phyloP scores from a whole-genome alignment of 2,888 invertebrate species.

The Drosophila formosana region DNA sequence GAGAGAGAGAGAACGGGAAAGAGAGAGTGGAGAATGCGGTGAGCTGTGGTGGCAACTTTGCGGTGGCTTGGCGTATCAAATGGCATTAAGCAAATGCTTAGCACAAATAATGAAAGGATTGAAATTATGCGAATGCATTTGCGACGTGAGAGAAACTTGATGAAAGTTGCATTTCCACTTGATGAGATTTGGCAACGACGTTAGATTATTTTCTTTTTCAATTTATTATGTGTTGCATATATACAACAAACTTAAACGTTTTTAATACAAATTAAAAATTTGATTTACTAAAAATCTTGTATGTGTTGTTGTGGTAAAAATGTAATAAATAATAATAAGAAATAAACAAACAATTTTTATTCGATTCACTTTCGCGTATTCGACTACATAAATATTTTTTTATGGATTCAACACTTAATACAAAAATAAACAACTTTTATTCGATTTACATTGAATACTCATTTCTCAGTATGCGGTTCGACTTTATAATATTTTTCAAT shows the following conservation, averaged over 20 bases:
- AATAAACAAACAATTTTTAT: too few species aligned
- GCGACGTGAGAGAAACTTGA: conserved; percentile 2
- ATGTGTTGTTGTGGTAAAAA: too few species aligned
- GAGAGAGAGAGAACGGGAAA: not conserved
- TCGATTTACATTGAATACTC: not conserved
- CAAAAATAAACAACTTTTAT: not conserved
- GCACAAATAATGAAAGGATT: conserved; percentile 39
- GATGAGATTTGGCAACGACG: conserved; percentile 6
- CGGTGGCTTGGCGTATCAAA: conserved; percentile 18
- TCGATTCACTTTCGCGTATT: too few species aligned
- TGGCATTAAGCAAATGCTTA: conserved; percentile 43
- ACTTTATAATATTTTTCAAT: too few species aligned
- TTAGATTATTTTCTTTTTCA: not conserved
- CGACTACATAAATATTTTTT: too few species aligned
- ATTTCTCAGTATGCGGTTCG: too few species aligned
- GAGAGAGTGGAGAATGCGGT: not conserved
- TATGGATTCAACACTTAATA: too few species aligned
- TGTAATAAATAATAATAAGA: too few species aligned
- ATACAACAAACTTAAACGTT: too few species aligned
- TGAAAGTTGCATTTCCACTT: conserved; percentile 13
- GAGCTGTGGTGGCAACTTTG: not conserved
- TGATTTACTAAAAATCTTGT: too few species aligned
- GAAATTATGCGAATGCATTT: conserved; percentile 32
- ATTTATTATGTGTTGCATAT: too few species aligned
- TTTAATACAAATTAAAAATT: too few species aligned